These are phyloP conservation scores for Alces alces DNA, from an alignment of 2,113 vertebrate species.

Conservation along the genomic window DNA sequence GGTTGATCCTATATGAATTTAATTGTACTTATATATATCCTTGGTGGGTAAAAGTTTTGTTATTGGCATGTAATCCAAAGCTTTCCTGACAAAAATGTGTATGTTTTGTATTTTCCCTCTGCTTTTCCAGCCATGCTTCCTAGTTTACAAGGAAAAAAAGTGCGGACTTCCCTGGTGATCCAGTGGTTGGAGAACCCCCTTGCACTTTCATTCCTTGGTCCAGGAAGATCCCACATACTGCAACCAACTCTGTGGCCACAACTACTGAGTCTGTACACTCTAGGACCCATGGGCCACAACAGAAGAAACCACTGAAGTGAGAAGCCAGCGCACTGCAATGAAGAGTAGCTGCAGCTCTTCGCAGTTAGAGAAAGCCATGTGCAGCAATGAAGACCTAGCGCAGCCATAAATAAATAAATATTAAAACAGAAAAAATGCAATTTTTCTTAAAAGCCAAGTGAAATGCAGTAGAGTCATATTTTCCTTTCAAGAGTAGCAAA, in stretches of 20 bases:
- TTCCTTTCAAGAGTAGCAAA: neutral
- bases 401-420: neutral
- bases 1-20: neutral
- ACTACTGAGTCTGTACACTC: neutral
- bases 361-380: neutral
- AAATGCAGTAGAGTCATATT: neutral
- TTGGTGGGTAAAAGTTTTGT: neutral
- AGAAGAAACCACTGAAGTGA: neutral
- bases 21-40: neutral
- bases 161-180: neutral
- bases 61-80: neutral
- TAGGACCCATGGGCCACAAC: neutral
- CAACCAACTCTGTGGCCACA: neutral
- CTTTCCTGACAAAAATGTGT: neutral
- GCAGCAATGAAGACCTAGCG: neutral
- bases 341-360: neutral
- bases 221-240: neutral
- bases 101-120: neutral
- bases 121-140: neutral
- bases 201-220: neutral
- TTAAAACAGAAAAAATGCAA: neutral
- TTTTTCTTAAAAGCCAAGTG: neutral
- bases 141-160: neutral
- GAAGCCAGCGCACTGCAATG: neutral
- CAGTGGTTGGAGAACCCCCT: neutral